Conservation (phyloP, 2,797 vertebrate genomes). For the Podarcis lilfordi region DNA sequence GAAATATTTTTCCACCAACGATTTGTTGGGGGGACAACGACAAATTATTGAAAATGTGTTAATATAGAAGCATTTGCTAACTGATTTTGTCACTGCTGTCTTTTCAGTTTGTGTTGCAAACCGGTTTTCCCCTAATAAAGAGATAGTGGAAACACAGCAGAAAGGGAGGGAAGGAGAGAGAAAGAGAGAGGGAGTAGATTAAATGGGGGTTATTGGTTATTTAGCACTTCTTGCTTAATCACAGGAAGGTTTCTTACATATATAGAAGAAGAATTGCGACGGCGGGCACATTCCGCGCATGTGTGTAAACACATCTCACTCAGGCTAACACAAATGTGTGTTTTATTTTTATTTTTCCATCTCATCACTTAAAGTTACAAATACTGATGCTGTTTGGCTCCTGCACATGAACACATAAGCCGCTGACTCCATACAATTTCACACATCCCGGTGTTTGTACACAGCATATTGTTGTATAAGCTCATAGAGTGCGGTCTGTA, state of each 20-base stretch:
- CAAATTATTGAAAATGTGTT: slow-evolving; percentile 13
- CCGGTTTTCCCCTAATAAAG: slow-evolving; percentile 63
- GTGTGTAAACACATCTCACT: not conserved
- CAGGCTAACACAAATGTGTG: not conserved
- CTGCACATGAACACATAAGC: no score
- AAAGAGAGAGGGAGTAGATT: slow-evolving; percentile 43
- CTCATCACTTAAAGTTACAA: not conserved
- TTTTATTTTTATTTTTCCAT: not conserved
- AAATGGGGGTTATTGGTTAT: slow-evolving; percentile 62
- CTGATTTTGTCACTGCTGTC: not conserved
- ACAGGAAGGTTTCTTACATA: not conserved
- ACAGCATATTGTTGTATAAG: not conserved
- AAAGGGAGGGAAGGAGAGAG: not conserved
- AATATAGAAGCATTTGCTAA: slow-evolving; percentile 11
- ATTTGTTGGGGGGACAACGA: not conserved
- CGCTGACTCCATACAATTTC: not conserved
- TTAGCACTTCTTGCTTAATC: slow-evolving; percentile 44
- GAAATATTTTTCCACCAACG: not conserved
- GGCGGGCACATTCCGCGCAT: not conserved
- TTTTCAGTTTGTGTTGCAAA: slow-evolving; percentile 66
- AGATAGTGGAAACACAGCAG: not conserved
- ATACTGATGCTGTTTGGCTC: not conserved
- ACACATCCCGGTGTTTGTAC: not conserved
- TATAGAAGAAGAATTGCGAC: slow-evolving; percentile 27
- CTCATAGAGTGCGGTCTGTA: not conserved